Percentiles rank a stretch among this genome's conserved stretches.
Conservation (phyloP, 2,113 vertebrate species). For the Callipepla squamata region DNA sequence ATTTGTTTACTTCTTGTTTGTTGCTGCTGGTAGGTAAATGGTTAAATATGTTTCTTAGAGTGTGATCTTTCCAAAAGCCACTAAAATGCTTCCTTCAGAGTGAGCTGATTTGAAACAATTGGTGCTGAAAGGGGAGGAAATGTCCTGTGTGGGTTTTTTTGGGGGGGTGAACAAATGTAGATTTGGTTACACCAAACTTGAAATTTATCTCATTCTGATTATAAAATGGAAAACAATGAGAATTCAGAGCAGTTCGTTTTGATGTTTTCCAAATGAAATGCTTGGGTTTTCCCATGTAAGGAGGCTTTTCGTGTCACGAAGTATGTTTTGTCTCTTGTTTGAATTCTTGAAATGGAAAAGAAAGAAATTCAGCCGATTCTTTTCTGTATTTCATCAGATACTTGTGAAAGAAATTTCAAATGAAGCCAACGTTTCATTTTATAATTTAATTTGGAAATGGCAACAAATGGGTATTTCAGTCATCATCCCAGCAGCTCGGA, state of each 20-base stretch:
- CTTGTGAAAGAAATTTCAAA: background rate
- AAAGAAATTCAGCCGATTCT: background rate
- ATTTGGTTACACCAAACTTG: background rate
- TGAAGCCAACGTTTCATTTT: background rate
- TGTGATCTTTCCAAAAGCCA: slow-evolving; percentile 11
- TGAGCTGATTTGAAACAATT: background rate
- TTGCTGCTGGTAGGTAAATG: background rate
- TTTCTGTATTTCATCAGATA: background rate
- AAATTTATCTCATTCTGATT: background rate
- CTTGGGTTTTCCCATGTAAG: background rate
- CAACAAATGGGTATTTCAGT: background rate
- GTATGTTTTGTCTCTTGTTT: background rate
- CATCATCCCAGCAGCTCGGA: background rate
- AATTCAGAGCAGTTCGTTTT: background rate
- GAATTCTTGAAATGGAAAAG: slow-evolving; percentile 7
- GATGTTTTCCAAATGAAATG: background rate
- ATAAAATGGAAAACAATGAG: background rate
- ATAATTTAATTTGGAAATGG: background rate
- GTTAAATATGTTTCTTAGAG: slow-evolving; percentile 11
- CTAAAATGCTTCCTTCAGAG: slow-evolving; percentile 6
- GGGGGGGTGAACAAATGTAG: background rate
- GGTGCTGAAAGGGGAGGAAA: background rate
- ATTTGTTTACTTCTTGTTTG: background rate
- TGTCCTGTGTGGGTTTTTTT: background rate
- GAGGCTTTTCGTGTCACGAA: background rate